Base-by-base conservation (phyloP, 2,888 invertebrate species). In the Phragmatobia fuliginosa region DNA sequence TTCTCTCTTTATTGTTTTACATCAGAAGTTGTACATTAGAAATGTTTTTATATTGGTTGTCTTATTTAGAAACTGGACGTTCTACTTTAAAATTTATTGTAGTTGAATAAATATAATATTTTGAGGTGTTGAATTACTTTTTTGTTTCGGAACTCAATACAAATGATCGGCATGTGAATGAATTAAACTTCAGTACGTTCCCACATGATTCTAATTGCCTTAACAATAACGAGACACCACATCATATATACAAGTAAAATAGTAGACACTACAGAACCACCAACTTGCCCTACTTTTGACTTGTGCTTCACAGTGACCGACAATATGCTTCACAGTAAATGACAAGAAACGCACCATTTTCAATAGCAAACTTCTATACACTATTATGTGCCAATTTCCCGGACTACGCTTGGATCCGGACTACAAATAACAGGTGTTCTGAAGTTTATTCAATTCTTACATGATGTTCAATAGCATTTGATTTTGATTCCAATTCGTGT, bases 311-410 rank as follows among this genome's bases (percentile, higher is more conserved):
- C 73, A 65, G 66, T 66, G 58, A 36, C 38, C 38, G 14, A 38
- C n/a, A n/a, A n/a, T n/a, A n/a, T n/a, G n/a, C n/a, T n/a, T n/a
- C n/a, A n/a, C n/a, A n/a, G n/a, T n/a, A n/a, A n/a, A 33, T 66
- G 21, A 38, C 52, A 45, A 61, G 62, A 62, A 62, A 56, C 38
- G 66, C 63, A 66, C 66, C 56, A 77, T 77, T 80, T 74, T 76
- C 75, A 66, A 49, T 68, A 65, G 66, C 72, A 52, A 76, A 75
- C 76, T 78, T 79, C 73, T 73, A 76, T 80, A 75, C 74, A 66
- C 71, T 72, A 70, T 76, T 76, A 70, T 72, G 67, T 62, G 65
- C 71, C 68, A 76, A 75, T 73, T 62, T 28, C 31, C 14, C 41
- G 41, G 66, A 56, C 66, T 62, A 61, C 72, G 65, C 59, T 66